These are phyloP conservation scores for Cheirogaleus major DNA, from an alignment of 2,797 vertebrate species.

Conservation along the genomic window DNA sequence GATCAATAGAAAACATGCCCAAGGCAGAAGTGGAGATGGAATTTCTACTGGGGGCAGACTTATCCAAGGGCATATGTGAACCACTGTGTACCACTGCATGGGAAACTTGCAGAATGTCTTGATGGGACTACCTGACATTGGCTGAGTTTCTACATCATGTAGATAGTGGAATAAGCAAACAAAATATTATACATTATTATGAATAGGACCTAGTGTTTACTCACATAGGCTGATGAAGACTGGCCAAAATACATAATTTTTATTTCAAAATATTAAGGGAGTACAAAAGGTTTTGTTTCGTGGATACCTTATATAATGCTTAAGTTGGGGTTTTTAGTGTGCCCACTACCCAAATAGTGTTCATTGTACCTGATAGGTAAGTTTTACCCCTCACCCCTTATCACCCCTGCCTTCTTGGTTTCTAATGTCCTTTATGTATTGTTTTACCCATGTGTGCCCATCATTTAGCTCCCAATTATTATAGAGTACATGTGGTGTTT, in stretches of 20 bases:
- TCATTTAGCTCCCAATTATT: neutral
- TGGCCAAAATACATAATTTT: neutral
- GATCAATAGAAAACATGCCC: neutral
- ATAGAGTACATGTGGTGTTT: neutral
- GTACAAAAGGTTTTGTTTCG: neutral
- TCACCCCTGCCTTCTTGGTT: neutral
- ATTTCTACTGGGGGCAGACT: neutral
- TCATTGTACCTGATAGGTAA: neutral
- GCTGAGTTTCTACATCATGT: neutral
- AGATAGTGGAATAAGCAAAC: neutral
- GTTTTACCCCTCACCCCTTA: neutral
- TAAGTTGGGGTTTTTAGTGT: neutral
- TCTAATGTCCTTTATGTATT: neutral
- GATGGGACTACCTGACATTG: neutral
- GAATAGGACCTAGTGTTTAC: neutral
- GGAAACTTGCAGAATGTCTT: neutral
- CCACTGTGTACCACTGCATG: neutral
- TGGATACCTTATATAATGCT: neutral
- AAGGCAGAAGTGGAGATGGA: neutral
- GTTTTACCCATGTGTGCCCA: neutral
- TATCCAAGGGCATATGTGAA: neutral
- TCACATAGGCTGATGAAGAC: neutral
- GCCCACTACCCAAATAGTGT: neutral
- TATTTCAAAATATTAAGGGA: neutral
- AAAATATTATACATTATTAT: neutral